Evolutionary conservation across 2,888 invertebrate species (phyloP), one percentile per base, ranked within the genome.

Genomic region (Subacronicta megacephala): DNA sequence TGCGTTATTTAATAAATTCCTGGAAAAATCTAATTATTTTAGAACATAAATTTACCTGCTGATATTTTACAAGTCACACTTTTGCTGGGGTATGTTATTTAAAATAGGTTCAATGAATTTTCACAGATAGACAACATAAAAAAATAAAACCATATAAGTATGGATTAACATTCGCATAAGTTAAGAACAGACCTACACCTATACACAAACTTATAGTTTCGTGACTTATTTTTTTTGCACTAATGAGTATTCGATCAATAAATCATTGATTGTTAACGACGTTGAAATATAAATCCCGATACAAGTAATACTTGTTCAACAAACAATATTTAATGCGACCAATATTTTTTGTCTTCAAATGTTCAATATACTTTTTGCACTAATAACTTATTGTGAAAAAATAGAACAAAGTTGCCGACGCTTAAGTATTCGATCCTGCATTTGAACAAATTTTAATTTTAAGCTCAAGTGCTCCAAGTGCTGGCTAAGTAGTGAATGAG

Each of bases 261-360:
- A 60, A 67, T 71, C 67, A 63, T 49, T 67, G 57, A 40, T 60
- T 17, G 54, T 52, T 72, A 72, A 67, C 60, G 56, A 72, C 41
- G 60, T 53, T 7, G 31, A 40, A 51, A 54, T 63, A 72, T 72
- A 71, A 71, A 72, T 71, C 72, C 72, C 57, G 52, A 59, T 62
- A 44, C 43, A 38, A 52, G 38, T 38, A 17, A 44, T 13, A 57
- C 62, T 36, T n/a, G 68, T 42, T 67, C 1, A 36, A 55, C n/a
- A 40, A 51, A 67, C 43, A 54, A 29, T 1, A 43, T 55, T 38
- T 16, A n/a, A n/a, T 20, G 10, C 26, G 17, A 50, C 15, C 46
- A 45, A 51, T 43, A 35, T 67, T 65, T 62, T 67, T 63, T 66
- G 15, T 66, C 15, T 59, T 7, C 42, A 58, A 51, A 43, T 23